These are phyloP conservation scores for Presbytis comata DNA, from an alignment of 2,797 vertebrate genomes.

Conservation along the genomic window DNA sequence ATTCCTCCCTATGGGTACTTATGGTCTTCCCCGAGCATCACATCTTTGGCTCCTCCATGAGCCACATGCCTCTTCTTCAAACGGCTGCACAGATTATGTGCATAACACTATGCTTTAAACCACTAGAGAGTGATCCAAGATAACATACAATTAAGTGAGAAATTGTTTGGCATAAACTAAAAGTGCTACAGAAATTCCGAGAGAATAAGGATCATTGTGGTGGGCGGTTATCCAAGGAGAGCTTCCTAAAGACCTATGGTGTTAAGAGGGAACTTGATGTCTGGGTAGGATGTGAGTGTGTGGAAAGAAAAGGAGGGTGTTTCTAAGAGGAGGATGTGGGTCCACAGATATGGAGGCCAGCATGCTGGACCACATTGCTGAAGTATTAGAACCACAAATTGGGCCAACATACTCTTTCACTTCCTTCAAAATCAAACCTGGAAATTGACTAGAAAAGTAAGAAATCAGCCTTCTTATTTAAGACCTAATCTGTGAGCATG, in stretches of 20 bases:
- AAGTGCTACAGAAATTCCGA: constrained; percentile 52
- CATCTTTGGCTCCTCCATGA: not conserved
- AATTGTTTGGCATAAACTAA: constrained; percentile 55
- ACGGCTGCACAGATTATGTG: constrained; percentile 29
- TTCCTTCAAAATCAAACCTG: constrained; percentile 20
- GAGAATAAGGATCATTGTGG: constrained; percentile 22
- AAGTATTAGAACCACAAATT: not conserved
- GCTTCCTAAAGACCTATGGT: not conserved
- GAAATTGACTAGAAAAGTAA: not conserved
- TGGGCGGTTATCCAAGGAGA: constrained; percentile 21
- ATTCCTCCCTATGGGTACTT: not conserved
- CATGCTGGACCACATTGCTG: not conserved
- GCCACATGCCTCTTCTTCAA: constrained; percentile 46
- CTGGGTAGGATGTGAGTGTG: not conserved
- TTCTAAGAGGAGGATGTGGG: not conserved
- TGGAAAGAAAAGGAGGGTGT: not conserved
- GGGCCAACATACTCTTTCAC: not conserved
- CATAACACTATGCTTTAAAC: constrained; percentile 43
- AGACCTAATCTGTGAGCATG: not conserved
- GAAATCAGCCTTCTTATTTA: not conserved
- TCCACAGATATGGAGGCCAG: not conserved
- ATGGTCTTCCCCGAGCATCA: not conserved
- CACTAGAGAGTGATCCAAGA: constrained; percentile 48
- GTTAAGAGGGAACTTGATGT: not conserved
- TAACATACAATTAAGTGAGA: constrained; percentile 58